A percentile compares a stretch with the other conserved stretches of the same genome.
Conservation (phyloP, 2,888 invertebrate genomes). For the Protula sp. region DNA sequence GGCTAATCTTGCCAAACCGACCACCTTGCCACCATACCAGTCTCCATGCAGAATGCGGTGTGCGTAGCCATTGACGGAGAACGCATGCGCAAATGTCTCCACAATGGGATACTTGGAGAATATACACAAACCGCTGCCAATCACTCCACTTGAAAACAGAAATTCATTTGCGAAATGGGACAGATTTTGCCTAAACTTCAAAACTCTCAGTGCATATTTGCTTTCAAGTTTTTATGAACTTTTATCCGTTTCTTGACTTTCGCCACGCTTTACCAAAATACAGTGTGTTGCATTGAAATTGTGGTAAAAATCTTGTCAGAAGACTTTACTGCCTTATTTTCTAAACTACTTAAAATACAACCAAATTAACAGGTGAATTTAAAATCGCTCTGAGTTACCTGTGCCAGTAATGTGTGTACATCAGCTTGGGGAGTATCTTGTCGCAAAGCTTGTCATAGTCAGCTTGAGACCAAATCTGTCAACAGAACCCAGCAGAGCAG, state of each 20-base stretch:
- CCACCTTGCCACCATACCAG: conserved; percentile 95
- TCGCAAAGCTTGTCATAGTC: conserved; percentile 75
- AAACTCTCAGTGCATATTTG: too few species aligned
- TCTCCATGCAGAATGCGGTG: conserved; percentile 94
- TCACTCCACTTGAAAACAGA: conserved; percentile 60
- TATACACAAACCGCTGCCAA: conserved; percentile 52
- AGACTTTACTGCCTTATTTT: too few species aligned
- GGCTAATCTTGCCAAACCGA: conserved; percentile 46
- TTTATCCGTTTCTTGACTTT: too few species aligned
- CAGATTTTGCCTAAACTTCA: not conserved
- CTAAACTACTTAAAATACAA: too few species aligned
- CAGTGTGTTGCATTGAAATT: too few species aligned
- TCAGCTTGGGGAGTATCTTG: conserved; percentile 63
- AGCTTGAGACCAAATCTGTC: conserved; percentile 72
- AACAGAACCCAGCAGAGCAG: too few species aligned
- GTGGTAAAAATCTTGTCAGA: too few species aligned
- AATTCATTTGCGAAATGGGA: too few species aligned
- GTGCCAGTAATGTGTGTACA: conserved; percentile 86
- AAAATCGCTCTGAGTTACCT: too few species aligned
- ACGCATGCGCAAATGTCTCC: conserved; percentile 84
- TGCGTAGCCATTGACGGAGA: conserved; percentile 95
- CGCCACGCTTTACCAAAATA: too few species aligned
- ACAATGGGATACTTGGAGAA: conserved; percentile 54
- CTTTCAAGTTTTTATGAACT: too few species aligned
- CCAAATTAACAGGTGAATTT: too few species aligned